A percentile compares a stretch with the other conserved stretches of the same genome.
Evolutionary conservation across 1,140 invertebrate species (phyloP).

Genomic region (Rhysida immarginata): DNA sequence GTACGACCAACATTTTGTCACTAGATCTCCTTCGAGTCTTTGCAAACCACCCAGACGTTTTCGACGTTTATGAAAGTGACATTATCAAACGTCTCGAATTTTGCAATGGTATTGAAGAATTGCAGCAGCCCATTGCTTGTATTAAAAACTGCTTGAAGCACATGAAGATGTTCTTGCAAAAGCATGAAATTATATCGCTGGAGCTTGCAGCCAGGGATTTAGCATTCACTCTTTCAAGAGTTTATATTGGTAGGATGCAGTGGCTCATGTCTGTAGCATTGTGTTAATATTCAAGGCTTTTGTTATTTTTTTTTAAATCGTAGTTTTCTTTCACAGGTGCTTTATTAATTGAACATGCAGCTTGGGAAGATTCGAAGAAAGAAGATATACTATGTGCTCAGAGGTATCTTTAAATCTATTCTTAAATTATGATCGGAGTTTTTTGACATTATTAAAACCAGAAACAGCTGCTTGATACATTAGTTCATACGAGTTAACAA

Average conservation of each 20-base stretch:
- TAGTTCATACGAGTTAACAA: no score
- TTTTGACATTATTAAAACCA: no score
- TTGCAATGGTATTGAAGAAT: constrained; percentile 9
- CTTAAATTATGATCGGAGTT: no score
- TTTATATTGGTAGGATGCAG: constrained; percentile 30
- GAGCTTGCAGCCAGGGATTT: constrained; percentile 33
- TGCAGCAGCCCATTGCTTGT: constrained; percentile 11
- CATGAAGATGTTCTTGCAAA: constrained; percentile 19
- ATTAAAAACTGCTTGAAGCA: not conserved
- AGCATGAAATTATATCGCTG: constrained; percentile 19
- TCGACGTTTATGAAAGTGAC: constrained; percentile 24
- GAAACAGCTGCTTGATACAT: no score
- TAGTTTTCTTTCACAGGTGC: constrained; percentile 25
- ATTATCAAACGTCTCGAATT: constrained; percentile 16
- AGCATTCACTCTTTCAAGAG: constrained; percentile 31
- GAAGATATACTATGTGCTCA: constrained; percentile 24
- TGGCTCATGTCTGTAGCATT: not conserved
- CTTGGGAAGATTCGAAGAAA: constrained; percentile 17
- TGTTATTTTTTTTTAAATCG: not conserved
- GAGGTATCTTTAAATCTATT: constrained; percentile 12
- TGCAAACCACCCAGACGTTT: constrained; percentile 33
- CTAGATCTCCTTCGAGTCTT: constrained; percentile 40
- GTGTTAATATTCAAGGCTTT: constrained; percentile 4
- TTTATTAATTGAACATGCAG: constrained; percentile 32
- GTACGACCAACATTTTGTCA: constrained; percentile 44